phyloP scores from a whole-genome alignment of 2,113 vertebrate species.

The Garra rufa region DNA sequence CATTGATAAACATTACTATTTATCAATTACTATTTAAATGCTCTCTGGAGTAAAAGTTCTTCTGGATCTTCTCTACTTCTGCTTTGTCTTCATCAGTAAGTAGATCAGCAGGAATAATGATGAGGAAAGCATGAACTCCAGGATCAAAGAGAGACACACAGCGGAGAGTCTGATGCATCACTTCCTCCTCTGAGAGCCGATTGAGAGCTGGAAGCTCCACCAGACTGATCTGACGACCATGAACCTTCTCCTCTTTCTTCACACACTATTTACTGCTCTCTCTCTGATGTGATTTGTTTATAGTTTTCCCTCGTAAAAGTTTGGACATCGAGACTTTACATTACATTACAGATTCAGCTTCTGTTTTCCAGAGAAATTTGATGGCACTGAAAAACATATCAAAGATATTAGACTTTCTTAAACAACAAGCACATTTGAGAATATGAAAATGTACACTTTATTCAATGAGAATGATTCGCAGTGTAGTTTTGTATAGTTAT shows the following conservation, averaged over 20 bases:
- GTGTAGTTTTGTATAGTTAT: no score
- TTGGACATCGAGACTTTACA: constrained; percentile 30
- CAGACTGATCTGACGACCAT: not conserved
- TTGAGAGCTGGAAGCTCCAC: not conserved
- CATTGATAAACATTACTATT: constrained; percentile 52
- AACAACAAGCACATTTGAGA: no score
- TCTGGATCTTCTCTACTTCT: constrained; percentile 17
- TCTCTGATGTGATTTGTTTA: not conserved
- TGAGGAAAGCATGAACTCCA: constrained; percentile 53
- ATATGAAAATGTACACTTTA: no score
- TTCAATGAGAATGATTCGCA: no score
- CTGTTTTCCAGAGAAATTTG: not conserved
- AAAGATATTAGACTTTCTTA: no score
- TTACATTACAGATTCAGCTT: constrained; percentile 40
- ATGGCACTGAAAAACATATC: not conserved
- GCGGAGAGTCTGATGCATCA: not conserved
- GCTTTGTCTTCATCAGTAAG: constrained; percentile 48
- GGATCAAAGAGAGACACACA: no score
- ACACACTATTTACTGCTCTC: constrained; percentile 14
- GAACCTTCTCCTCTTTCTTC: constrained; percentile 26
- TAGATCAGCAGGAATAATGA: constrained; percentile 18
- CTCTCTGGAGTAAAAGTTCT: constrained; percentile 7
- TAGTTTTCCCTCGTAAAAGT: constrained; percentile 39
- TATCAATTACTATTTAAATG: no score
- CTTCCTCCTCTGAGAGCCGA: not conserved